phyloP scores from a whole-genome alignment of 2,888 invertebrate species.

The Imbricaverruca yamaguchii region DNA sequence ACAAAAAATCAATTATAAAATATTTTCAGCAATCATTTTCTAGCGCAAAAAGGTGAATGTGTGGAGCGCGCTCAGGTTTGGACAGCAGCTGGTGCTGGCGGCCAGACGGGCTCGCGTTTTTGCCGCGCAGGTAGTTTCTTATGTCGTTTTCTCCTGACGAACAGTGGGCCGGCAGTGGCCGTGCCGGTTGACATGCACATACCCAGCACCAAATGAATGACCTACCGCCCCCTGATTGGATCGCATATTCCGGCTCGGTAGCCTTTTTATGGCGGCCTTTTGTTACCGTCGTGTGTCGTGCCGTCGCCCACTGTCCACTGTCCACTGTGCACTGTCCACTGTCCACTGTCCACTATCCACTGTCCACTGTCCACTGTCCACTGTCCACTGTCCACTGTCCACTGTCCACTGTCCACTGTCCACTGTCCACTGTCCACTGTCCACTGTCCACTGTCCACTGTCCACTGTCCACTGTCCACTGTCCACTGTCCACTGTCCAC shows the following conservation, averaged over 20 bases:
- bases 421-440: too few relatives aligned
- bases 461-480: too few relatives aligned
- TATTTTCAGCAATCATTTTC: conserved; percentile 6
- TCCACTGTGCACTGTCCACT: too few relatives aligned
- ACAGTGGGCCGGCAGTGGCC: not conserved
- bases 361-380: too few relatives aligned
- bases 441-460: too few relatives aligned
- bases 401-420: too few relatives aligned
- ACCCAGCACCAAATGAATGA: not conserved
- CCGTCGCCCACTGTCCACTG: too few relatives aligned
- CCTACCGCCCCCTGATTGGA: not conserved
- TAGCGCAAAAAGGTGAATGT: not conserved
- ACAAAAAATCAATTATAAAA: conserved; percentile 7
- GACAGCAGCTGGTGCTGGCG: not conserved
- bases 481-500: too few relatives aligned
- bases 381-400: too few relatives aligned
- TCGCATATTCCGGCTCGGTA: not conserved
- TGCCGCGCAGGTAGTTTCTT: not conserved
- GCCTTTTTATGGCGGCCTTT: not conserved
- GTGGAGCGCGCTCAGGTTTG: not conserved
- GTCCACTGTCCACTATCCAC: too few relatives aligned
- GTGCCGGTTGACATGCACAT: not conserved
- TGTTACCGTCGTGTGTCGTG: too few relatives aligned
- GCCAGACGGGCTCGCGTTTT: not conserved
- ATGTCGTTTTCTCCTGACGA: not conserved